These are phyloP conservation scores for Sepiola atlantica DNA, from an alignment of 2,888 invertebrate species.

Conservation along the genomic window DNA sequence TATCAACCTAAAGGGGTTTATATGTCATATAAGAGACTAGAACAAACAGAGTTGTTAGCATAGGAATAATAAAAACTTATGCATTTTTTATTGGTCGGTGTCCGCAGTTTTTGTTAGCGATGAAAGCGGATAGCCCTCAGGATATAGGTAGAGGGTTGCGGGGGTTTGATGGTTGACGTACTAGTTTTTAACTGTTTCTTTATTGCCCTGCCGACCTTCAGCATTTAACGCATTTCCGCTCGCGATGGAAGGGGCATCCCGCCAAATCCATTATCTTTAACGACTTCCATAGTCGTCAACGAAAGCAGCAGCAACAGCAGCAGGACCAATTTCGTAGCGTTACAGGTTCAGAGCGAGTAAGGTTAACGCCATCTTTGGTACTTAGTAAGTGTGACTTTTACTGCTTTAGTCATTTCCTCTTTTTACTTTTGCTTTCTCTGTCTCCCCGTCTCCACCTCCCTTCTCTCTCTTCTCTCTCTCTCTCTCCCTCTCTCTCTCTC, in stretches of 20 bases:
- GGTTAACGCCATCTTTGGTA: not conserved
- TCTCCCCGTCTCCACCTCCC: not conserved
- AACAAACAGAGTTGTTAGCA: too few species aligned
- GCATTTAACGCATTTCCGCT: not conserved
- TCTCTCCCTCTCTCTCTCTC: not conserved
- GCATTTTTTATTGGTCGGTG: not conserved
- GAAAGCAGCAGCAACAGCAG: not conserved
- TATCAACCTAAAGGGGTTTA: too few species aligned
- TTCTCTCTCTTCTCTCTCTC: not conserved
- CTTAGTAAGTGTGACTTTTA: not conserved
- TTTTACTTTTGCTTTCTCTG: not conserved
- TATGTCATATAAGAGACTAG: too few species aligned
- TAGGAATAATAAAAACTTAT: not conserved
- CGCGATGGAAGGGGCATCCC: not conserved
- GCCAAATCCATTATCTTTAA: not conserved
- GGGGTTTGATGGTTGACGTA: not conserved
- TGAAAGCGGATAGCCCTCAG: not conserved
- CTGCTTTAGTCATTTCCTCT: not conserved
- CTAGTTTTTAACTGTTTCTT: not conserved
- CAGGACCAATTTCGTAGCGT: not conserved
- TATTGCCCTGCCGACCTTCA: slow-evolving; percentile 15
- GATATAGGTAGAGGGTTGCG: not conserved
- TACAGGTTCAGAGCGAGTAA: not conserved
- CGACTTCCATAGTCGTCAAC: not conserved
- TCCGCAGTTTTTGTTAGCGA: not conserved